phyloP scores from a whole-genome alignment of 2,888 invertebrate species.

The Catocala nupta region DNA sequence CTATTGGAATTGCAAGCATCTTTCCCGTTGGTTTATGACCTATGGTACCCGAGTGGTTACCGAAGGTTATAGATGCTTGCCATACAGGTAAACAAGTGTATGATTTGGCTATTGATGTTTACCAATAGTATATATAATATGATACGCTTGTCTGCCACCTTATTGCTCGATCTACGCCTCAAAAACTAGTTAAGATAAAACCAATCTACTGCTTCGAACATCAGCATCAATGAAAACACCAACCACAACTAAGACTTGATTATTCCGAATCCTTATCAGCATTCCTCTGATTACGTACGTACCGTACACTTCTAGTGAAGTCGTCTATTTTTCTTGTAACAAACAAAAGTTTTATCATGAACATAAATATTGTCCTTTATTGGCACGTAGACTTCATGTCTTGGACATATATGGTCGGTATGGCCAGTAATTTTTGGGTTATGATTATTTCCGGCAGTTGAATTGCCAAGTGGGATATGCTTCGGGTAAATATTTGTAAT shows the following conservation, averaged over 20 bases:
- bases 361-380: conserved; percentile 13
- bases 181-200: too few relatives aligned
- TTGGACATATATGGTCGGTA: conserved; percentile 3
- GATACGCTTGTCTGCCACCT: too few relatives aligned
- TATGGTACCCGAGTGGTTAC: too few relatives aligned
- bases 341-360: conserved; percentile 20
- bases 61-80: too few relatives aligned
- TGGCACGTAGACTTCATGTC: conserved; percentile 1
- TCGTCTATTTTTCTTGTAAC: conserved; percentile 12
- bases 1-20: too few relatives aligned
- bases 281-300: background rate
- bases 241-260: background rate
- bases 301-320: background rate
- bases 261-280: background rate
- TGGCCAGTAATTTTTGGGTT: background rate
- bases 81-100: too few relatives aligned
- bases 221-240: too few relatives aligned
- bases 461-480: background rate
- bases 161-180: too few relatives aligned
- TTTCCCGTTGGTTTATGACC: too few relatives aligned
- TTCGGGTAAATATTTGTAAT: conserved; percentile 1
- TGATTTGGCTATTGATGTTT: too few relatives aligned
- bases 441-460: conserved; percentile 8
- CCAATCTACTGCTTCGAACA: too few relatives aligned
- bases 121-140: too few relatives aligned